Percentiles rank a stretch among this genome's conserved stretches.
phyloP scores from a whole-genome alignment of 2,797 vertebrate genomes.

The Philypnodon macrostomus region DNA sequence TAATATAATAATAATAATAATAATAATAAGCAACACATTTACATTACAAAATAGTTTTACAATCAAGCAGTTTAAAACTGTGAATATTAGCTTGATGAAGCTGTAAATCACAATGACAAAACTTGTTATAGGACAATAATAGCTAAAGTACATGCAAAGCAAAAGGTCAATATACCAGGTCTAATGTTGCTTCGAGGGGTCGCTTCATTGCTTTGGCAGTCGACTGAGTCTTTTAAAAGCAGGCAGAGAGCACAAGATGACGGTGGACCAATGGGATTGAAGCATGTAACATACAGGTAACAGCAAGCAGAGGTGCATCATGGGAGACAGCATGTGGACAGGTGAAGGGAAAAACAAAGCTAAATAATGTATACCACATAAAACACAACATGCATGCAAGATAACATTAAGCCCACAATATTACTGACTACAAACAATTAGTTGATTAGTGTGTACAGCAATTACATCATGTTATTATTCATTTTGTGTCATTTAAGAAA shows the following conservation, averaged over 20 bases:
- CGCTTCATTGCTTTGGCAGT: slow-evolving; percentile 99
- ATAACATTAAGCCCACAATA: slow-evolving; percentile 86
- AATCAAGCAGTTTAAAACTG: slow-evolving; percentile 49
- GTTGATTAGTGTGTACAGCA: slow-evolving; percentile 84
- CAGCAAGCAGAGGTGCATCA: slow-evolving; percentile 99
- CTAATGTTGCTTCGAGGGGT: slow-evolving; percentile 96
- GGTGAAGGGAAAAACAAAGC: slow-evolving; percentile 92
- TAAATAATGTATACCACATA: slow-evolving; percentile 96
- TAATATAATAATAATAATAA: slow-evolving; percentile 23
- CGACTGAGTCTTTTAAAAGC: slow-evolving; percentile 99
- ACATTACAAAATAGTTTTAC: slow-evolving; percentile 29
- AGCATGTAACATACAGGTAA: slow-evolving; percentile 99
- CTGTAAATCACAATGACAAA: slow-evolving; percentile 68
- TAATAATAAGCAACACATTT: slow-evolving; percentile 6
- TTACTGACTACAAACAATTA: slow-evolving; percentile 77
- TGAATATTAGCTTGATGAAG: slow-evolving; percentile 62
- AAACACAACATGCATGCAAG: slow-evolving; percentile 97
- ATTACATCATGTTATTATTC: not conserved
- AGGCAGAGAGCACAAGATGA: slow-evolving; percentile 99
- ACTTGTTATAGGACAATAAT: slow-evolving; percentile 83
- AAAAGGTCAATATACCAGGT: slow-evolving; percentile 98
- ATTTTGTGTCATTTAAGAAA: not conserved
- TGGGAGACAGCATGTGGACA: slow-evolving; percentile 99
- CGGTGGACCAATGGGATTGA: slow-evolving; percentile 99
- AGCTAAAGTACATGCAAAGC: slow-evolving; percentile 95